Percentiles rank a stretch among this genome's conserved stretches.
Conservation (phyloP, 1,140 invertebrate genomes). For the Drosophila kikkawai region DNA sequence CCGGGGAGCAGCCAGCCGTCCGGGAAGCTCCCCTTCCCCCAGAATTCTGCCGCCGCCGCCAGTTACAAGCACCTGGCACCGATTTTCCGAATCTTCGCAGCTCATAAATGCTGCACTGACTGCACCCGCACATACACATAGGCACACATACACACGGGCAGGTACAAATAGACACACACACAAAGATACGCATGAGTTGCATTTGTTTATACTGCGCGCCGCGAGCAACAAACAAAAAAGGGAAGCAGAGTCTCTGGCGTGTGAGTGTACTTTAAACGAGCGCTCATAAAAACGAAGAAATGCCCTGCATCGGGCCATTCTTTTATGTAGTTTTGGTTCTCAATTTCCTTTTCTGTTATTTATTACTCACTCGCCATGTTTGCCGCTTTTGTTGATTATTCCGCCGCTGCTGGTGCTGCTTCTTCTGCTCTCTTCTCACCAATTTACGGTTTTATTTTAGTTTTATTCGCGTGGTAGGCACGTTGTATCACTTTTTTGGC, state of each 20-base stretch:
- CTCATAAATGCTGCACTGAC: slow-evolving; percentile 63
- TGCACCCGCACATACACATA: slow-evolving; percentile 39
- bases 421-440: slow-evolving; percentile 18
- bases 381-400: slow-evolving; percentile 55
- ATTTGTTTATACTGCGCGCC: slow-evolving; percentile 67
- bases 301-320: slow-evolving; percentile 11
- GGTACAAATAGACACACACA: slow-evolving; percentile 21
- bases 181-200: slow-evolving; percentile 71
- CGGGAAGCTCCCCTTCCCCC: slow-evolving; percentile 9
- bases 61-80: slow-evolving; percentile 52
- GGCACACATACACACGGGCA: slow-evolving; percentile 8
- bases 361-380: slow-evolving; percentile 81
- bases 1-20: slow-evolving; percentile 13
- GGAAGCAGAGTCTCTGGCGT: slow-evolving; percentile 24
- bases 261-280: slow-evolving; percentile 16
- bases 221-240: slow-evolving; percentile 48
- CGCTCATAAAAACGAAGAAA: slow-evolving; percentile 26
- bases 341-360: slow-evolving; percentile 33
- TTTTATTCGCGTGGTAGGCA: slow-evolving; percentile 41
- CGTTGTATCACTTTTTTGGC: slow-evolving; percentile 64
- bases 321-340: neutral
- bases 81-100: slow-evolving; percentile 54
- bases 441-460: slow-evolving; percentile 16
- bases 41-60: neutral
- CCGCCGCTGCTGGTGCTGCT: slow-evolving; percentile 29